A percentile compares a stretch with the other conserved stretches of the same genome.
These are phyloP conservation scores for Gymnorhina tibicen DNA, from an alignment of 2,113 vertebrate genomes.

Conservation along the genomic window DNA sequence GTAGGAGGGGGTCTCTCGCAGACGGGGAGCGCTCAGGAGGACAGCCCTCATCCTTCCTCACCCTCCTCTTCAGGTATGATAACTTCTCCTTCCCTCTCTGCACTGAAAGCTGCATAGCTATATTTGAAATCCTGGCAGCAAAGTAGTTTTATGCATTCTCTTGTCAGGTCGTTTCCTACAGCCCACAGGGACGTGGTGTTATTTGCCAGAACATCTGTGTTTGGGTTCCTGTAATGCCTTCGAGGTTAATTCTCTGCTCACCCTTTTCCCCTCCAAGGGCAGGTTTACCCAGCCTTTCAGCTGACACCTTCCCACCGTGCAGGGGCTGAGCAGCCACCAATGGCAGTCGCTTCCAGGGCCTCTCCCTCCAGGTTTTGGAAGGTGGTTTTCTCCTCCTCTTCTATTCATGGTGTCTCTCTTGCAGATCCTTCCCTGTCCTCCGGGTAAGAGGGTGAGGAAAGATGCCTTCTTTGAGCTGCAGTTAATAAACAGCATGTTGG, in stretches of 20 bases:
- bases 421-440: not conserved
- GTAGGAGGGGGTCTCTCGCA: conserved; percentile 92
- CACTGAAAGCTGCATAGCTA: not conserved
- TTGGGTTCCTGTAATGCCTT: not conserved
- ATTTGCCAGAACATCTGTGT: conserved; percentile 1
- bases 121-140: not conserved
- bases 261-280: not conserved
- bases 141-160: not conserved
- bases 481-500: not conserved
- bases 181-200: not conserved
- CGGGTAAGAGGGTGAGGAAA: not conserved
- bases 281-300: not conserved
- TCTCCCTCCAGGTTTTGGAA: not conserved
- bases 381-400: not conserved
- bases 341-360: not conserved
- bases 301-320: not conserved
- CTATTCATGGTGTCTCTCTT: not conserved
- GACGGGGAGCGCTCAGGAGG: conserved; percentile 94
- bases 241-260: not conserved
- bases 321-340: not conserved
- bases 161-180: not conserved
- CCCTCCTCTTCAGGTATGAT: conserved; percentile 93
- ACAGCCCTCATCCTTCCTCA: conserved; percentile 96
- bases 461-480: not conserved
- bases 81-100: conserved; percentile 2